Conservation (phyloP, 2,888 invertebrate genomes). For the Hemicrepidius hirtus region DNA sequence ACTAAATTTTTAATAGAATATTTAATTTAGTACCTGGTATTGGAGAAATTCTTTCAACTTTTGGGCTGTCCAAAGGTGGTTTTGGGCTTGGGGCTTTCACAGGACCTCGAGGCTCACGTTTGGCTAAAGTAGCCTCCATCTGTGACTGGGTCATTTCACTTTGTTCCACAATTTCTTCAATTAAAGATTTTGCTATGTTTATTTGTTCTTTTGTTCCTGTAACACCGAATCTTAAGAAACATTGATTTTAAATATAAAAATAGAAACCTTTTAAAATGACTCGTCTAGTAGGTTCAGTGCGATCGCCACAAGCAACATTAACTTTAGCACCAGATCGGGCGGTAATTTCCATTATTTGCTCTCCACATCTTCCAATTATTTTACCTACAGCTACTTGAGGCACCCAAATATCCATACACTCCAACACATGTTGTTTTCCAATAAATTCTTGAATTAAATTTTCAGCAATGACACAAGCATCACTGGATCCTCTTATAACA, state of each 20-base stretch:
- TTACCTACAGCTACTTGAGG: constrained; percentile 80
- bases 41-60: constrained; percentile 66
- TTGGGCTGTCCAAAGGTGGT: constrained; percentile 60
- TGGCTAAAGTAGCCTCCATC: constrained; percentile 71
- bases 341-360: constrained; percentile 82
- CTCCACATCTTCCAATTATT: constrained; percentile 86
- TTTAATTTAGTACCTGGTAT: constrained; percentile 57
- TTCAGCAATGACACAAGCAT: constrained; percentile 83
- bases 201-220: constrained; percentile 86
- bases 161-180: constrained; percentile 81
- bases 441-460: constrained; percentile 81
- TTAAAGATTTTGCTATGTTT: constrained; percentile 80
- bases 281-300: constrained; percentile 58
- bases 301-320: constrained; percentile 71
- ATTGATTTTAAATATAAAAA: no score
- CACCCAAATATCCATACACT: constrained; percentile 80
- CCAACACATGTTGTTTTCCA: constrained; percentile 80
- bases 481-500: constrained; percentile 80
- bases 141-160: constrained; percentile 71
- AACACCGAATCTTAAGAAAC: constrained; percentile 15
- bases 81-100: constrained; percentile 58
- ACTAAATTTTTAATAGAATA: constrained; percentile 2
- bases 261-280: constrained; percentile 65
- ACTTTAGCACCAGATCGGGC: constrained; percentile 84
- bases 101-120: constrained; percentile 74